phyloP scores from a whole-genome alignment of 2,888 invertebrate genomes.

The Volucella bombylans region DNA sequence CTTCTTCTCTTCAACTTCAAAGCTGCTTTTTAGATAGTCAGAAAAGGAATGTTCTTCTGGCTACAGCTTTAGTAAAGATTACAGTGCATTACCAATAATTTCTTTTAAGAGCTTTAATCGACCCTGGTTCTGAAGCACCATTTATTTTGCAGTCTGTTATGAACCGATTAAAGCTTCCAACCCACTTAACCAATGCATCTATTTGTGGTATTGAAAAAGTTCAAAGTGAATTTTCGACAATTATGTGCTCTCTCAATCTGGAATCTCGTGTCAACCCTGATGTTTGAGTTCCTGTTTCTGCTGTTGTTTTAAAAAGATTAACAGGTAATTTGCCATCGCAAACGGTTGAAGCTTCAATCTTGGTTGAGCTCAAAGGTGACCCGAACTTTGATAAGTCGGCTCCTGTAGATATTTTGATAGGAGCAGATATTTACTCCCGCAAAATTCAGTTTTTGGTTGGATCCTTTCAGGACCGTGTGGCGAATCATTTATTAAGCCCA shows the following conservation, averaged over 20 bases:
- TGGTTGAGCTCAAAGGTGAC: conserved; percentile 23
- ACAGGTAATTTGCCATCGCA: conserved; percentile 34
- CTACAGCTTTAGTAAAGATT: conserved; percentile 17
- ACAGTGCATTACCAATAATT: conserved; percentile 6
- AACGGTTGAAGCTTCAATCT: conserved; percentile 8
- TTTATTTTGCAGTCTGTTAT: not conserved
- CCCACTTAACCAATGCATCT: not conserved
- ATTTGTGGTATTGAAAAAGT: conserved; percentile 29
- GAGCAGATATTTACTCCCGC: conserved; percentile 36
- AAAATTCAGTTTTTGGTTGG: conserved; percentile 5
- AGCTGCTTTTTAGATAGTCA: not conserved
- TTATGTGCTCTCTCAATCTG: conserved; percentile 9
- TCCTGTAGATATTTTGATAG: conserved; percentile 40
- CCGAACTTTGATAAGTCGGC: conserved; percentile 31
- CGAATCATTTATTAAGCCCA: not conserved
- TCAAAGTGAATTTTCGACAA: conserved; percentile 8
- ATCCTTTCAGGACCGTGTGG: not conserved
- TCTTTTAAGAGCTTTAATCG: conserved; percentile 18
- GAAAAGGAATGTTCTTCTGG: conserved; percentile 16
- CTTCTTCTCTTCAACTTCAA: not conserved
- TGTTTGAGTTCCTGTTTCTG: conserved; percentile 3
- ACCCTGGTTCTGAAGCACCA: conserved; percentile 25
- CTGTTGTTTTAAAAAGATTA: conserved; percentile 14
- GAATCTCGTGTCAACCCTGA: not conserved
- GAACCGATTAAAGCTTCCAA: not conserved